Conservation (phyloP, 2,113 vertebrate genomes). For the Euleptes europaea region DNA sequence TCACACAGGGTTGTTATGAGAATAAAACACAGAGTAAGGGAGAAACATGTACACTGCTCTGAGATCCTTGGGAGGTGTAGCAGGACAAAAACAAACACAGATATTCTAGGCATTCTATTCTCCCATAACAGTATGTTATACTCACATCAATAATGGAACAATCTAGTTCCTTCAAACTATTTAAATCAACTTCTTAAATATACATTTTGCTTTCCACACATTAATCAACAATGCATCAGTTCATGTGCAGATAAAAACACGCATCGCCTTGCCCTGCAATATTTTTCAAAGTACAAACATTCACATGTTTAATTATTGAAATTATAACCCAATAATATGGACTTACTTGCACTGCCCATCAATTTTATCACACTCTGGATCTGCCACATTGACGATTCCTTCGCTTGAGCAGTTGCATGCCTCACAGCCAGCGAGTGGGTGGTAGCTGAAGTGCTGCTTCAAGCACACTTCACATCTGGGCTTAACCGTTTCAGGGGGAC, state of each 20-base stretch:
- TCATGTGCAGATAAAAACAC: neutral
- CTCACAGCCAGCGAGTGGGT: conserved; percentile 87
- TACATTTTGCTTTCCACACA: neutral
- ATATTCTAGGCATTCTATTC: neutral
- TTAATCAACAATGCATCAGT: neutral
- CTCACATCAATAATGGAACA: too few relatives aligned
- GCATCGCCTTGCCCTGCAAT: neutral
- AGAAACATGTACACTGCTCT: too few relatives aligned
- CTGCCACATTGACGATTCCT: conserved; percentile 66
- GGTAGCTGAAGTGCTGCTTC: conserved; percentile 84
- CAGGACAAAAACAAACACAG: too few relatives aligned
- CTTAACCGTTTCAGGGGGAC: conserved; percentile 85
- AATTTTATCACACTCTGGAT: conserved; percentile 76
- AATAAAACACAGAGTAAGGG: too few relatives aligned
- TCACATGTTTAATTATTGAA: neutral
- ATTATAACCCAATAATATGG: neutral
- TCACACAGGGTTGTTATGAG: too few relatives aligned
- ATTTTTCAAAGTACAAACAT: neutral
- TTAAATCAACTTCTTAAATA: neutral
- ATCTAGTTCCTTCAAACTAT: too few relatives aligned
- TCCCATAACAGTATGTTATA: too few relatives aligned
- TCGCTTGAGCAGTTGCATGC: conserved; percentile 84
- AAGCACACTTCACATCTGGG: conserved; percentile 85
- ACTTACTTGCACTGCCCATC: conserved; percentile 90
- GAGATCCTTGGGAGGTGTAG: too few relatives aligned